phyloP scores from a whole-genome alignment of 2,797 vertebrate genomes.

The Geotrypetes seraphini region DNA sequence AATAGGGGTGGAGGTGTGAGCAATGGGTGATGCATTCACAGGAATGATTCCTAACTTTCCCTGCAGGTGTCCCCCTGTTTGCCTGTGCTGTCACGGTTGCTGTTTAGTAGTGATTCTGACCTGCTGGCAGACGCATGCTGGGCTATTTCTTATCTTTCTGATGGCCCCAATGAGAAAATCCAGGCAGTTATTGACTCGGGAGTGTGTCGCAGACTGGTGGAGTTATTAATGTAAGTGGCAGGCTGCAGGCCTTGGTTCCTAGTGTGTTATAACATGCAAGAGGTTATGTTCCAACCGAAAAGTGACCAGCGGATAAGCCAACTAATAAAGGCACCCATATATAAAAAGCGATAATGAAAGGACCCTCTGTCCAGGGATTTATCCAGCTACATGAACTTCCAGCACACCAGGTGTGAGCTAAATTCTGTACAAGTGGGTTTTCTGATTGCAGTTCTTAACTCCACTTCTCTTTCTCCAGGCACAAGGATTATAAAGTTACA shows the following conservation, averaged over 20 bases:
- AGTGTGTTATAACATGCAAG: too few relatives aligned
- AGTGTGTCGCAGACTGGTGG: constrained; percentile 90
- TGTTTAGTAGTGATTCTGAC: constrained; percentile 95
- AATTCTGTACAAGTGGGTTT: too few relatives aligned
- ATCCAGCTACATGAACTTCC: too few relatives aligned
- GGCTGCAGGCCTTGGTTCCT: not conserved
- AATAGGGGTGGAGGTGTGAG: too few relatives aligned
- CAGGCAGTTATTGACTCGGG: constrained; percentile 96
- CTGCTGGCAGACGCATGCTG: constrained; percentile 94
- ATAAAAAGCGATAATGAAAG: too few relatives aligned
- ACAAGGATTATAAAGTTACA: constrained; percentile 94
- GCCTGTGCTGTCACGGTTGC: constrained; percentile 85
- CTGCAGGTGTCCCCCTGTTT: constrained; percentile 89
- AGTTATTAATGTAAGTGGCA: constrained; percentile 88
- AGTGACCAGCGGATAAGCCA: too few relatives aligned
- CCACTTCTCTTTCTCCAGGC: constrained; percentile 59
- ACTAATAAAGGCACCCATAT: too few relatives aligned
- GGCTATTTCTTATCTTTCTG: constrained; percentile 95
- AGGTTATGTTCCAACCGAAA: too few relatives aligned
- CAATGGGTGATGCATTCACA: too few relatives aligned
- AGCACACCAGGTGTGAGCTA: too few relatives aligned
- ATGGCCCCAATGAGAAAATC: constrained; percentile 98
- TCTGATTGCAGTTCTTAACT: too few relatives aligned
- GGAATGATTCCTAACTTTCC: constrained; percentile 28
- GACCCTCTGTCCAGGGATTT: too few relatives aligned